Base-by-base conservation (phyloP, 92 coral and sea anemone genomes). In the Palythoa caribaeorum region DNA sequence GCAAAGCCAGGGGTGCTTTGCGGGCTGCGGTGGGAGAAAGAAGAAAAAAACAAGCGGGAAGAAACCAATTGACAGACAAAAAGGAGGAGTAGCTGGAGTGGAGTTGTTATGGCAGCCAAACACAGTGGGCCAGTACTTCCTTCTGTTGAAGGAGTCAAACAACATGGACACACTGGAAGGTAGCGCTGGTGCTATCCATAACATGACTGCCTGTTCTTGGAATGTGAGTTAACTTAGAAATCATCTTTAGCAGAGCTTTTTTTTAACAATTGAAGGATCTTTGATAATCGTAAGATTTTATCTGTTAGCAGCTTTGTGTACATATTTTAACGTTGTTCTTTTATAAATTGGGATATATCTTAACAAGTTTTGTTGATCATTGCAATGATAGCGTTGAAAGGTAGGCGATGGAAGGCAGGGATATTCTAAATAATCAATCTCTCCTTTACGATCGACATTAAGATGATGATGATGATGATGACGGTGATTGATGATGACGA, bases 201-300 rank as follows among this genome's bases (percentile, higher is more conserved):
- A 97, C 92, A 87, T 97, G 88, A 97, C 99, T 2, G 99, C 99
- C 47, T 97, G 99, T 69, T 97, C 97, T 12, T 97, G 99, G 99
- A 95, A 96, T 94, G 99, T 97, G 76, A 76, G 95, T 81, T 21
- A 10, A 66, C 69, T 63, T 63, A 4, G 37, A 3, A 63, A 63
- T 16, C 5, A n/a, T 63, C 28, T 63, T 16, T n/a, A 16, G 36
- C 70, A 8, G 5, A 2, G 36, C 50, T 44, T 8, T 44, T 44
- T 44, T 44, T 4, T 4, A 44, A 44, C 4, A 4, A 44, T 8
- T 0, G 50, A 44, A 44, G 47, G 50, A 44, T 44, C 50, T 44
- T 28, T 44, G 50, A 44, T 4, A 8, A 44, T 3, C 5, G 7
- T 44, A 2, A 44, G 50, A 44, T 2, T 44, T 44, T 44, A 44